Evolutionary conservation across 2,797 vertebrate species (phyloP).

Genomic region (Danio choprae): DNA sequence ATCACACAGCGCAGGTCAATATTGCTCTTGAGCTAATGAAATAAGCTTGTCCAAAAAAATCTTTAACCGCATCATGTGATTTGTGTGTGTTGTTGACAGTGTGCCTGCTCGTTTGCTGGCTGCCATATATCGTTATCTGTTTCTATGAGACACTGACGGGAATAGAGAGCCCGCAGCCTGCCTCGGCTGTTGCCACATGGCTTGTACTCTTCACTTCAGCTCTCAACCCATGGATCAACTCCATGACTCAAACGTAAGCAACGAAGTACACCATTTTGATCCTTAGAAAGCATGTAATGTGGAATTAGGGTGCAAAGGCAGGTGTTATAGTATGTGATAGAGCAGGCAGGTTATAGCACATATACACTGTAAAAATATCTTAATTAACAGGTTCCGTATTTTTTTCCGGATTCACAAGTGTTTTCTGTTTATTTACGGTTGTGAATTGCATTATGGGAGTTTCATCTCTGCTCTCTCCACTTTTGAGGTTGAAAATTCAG

Average conservation of each 20-base stretch:
- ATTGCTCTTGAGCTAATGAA: constrained; percentile 15
- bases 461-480: too few relatives aligned
- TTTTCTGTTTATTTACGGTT: too few relatives aligned
- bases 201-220: constrained; percentile 74
- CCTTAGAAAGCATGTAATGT: not conserved
- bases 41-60: constrained; percentile 27
- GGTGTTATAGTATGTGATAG: not conserved
- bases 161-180: constrained; percentile 54
- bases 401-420: too few relatives aligned
- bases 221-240: constrained; percentile 82
- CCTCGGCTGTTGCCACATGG: constrained; percentile 73
- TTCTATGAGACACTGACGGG: constrained; percentile 77
- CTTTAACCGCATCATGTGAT: constrained; percentile 40
- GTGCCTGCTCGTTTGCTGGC: constrained; percentile 78
- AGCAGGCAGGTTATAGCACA: too few relatives aligned
- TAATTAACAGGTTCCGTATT: too few relatives aligned
- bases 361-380: too few relatives aligned
- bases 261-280: not conserved
- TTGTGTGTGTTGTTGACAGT: constrained; percentile 63
- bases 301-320: not conserved
- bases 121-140: constrained; percentile 76
- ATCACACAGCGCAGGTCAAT: constrained; percentile 20
- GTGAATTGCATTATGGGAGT: too few relatives aligned
- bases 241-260: constrained; percentile 77
- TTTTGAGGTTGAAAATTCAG: too few relatives aligned